Evolutionary conservation across 2,113 vertebrate species (phyloP).

Genomic region (Sinocyclocheilus maitianheensis): DNA sequence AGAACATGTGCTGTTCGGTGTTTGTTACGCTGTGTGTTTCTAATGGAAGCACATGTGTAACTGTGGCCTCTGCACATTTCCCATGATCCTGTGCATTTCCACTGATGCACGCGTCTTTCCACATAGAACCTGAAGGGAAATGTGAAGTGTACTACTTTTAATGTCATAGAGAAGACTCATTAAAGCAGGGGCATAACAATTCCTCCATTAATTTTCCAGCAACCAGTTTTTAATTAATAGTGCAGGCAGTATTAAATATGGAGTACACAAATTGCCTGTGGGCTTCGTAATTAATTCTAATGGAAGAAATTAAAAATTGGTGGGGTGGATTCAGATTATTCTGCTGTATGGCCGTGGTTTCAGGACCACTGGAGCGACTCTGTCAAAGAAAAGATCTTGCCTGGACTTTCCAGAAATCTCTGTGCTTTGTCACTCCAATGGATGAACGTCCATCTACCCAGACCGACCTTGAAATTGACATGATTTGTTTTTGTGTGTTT

Average conservation of each 20-base stretch:
- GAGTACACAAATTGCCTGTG: conserved; percentile 82
- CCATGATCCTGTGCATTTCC: neutral
- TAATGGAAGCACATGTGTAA: conserved; percentile 23
- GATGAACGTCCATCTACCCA: neutral
- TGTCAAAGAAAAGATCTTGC: conserved; percentile 76
- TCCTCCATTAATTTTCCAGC: conserved; percentile 84
- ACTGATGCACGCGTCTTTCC: conserved; percentile 37
- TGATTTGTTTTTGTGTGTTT: neutral
- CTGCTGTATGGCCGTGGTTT: conserved; percentile 75
- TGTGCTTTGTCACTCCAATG: neutral
- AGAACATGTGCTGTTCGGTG: neutral
- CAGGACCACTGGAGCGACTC: conserved; percentile 76
- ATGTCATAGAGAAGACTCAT: conserved; percentile 80
- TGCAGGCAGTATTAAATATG: conserved; percentile 83
- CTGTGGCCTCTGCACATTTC: conserved; percentile 63
- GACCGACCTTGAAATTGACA: neutral
- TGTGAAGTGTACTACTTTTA: conserved; percentile 75
- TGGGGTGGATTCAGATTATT: conserved; percentile 79
- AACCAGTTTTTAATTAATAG: conserved; percentile 90
- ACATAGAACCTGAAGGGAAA: conserved; percentile 75
- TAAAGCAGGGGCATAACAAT: conserved; percentile 79
- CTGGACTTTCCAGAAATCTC: conserved; percentile 1
- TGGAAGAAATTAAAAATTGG: conserved; percentile 81
- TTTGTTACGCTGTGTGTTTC: conserved; percentile 18
- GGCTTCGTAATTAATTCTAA: conserved; percentile 86